Conservation (phyloP, 2,797 vertebrate genomes). For the Netta rufina region DNA sequence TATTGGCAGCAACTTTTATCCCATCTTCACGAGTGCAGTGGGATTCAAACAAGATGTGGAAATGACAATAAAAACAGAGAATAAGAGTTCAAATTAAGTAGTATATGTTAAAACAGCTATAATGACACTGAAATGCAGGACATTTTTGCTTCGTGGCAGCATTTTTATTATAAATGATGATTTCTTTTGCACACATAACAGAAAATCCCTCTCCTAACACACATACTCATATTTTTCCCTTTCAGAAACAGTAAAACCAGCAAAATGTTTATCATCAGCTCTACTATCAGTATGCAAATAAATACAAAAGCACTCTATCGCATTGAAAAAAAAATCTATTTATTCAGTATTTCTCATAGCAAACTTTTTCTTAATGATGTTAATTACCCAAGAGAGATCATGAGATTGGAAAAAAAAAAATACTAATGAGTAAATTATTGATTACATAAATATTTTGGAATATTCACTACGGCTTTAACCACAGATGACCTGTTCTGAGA, state of each 20-base stretch:
- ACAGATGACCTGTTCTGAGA: neutral
- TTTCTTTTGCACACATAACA: neutral
- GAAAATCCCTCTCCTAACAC: neutral
- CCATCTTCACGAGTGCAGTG: neutral
- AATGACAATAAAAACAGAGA: neutral
- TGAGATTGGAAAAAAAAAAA: neutral
- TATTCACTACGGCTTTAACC: neutral
- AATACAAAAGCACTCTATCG: neutral
- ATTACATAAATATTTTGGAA: neutral
- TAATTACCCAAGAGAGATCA: neutral
- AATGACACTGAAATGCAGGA: neutral
- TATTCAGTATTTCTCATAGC: neutral
- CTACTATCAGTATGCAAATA: neutral
- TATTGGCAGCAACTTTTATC: neutral
- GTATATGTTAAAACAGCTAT: neutral
- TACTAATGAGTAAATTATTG: neutral
- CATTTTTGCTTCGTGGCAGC: neutral
- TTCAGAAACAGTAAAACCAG: neutral
- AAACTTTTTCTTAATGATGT: neutral
- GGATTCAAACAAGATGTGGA: neutral
- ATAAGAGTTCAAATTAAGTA: neutral
- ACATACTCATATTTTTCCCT: neutral
- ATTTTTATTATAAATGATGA: neutral
- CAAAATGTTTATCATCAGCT: neutral
- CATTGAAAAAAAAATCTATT: neutral